These are phyloP conservation scores for Anguilla megastoma DNA, from an alignment of 2,797 vertebrate species.

Conservation along the genomic window DNA sequence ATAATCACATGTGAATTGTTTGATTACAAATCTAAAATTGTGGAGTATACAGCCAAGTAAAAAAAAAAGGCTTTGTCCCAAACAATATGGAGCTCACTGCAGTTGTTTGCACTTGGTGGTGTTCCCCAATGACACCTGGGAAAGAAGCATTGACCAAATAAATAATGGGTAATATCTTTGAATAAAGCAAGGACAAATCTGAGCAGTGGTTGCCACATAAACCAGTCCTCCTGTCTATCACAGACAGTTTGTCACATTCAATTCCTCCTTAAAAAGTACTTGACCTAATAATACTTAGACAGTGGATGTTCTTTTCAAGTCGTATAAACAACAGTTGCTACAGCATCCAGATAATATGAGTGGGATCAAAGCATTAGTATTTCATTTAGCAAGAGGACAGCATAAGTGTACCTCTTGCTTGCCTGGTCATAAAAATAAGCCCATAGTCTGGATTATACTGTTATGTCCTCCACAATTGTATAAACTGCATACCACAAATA, in stretches of 20 bases:
- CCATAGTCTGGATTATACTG: neutral
- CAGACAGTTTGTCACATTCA: neutral
- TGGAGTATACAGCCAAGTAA: no score
- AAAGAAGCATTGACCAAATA: neutral
- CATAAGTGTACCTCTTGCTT: neutral
- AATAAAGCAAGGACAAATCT: neutral
- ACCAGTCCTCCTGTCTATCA: neutral
- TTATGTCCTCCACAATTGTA: neutral
- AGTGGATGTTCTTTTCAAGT: neutral
- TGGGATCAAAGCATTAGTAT: neutral
- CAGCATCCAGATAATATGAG: neutral
- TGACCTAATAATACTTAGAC: neutral
- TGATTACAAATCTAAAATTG: no score
- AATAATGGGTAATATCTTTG: neutral
- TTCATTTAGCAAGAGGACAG: neutral
- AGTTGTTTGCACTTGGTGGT: no score
- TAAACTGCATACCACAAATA: neutral
- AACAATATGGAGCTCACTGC: no score
- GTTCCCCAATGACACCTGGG: no score
- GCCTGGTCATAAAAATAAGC: neutral
- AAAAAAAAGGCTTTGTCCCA: no score
- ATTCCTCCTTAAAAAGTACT: neutral
- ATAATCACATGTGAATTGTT: no score
- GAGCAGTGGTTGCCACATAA: neutral
- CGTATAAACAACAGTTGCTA: neutral